Conservation (phyloP, 2,888 invertebrate genomes). For the Cephalotes varians region DNA sequence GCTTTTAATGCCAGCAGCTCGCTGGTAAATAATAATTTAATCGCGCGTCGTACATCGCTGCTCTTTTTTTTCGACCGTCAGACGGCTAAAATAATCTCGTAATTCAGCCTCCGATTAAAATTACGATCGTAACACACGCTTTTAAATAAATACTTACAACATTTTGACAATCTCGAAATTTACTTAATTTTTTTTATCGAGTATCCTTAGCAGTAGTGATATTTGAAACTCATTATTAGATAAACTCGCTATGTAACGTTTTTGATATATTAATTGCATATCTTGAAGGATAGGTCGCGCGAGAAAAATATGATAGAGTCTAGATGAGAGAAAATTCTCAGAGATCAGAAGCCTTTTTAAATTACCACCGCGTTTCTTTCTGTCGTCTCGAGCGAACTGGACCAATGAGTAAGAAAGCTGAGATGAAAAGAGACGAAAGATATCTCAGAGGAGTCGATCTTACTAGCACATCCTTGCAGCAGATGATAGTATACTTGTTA, state of each 20-base stretch:
- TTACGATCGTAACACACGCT: not conserved
- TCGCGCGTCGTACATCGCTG: conserved; percentile 14
- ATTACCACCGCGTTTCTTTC: conserved; percentile 56
- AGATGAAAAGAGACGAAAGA: conserved; percentile 60
- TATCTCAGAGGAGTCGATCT: conserved; percentile 52
- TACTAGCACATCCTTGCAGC: conserved; percentile 17
- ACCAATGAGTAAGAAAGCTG: conserved; percentile 53
- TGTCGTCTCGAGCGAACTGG: conserved; percentile 50
- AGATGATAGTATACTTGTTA: conserved; percentile 40
- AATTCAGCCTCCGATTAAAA: not conserved
- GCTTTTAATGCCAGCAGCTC: conserved; percentile 56
- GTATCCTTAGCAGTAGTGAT: not conserved
- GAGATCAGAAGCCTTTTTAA: conserved; percentile 63
- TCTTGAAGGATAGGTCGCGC: not conserved
- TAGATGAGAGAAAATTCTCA: conserved; percentile 37
- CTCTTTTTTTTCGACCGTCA: conserved; percentile 6
- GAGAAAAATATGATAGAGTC: conserved; percentile 46
- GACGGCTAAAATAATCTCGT: conserved; percentile 5
- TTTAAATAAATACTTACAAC: not conserved
- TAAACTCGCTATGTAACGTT: not conserved
- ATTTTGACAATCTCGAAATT: not conserved
- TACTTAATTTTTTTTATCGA: not conserved
- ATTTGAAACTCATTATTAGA: not conserved
- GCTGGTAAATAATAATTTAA: conserved; percentile 54
- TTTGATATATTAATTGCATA: not conserved